Evolutionary conservation across 2,888 invertebrate genomes (phyloP).

Genomic region (Luperina nickerlii): DNA sequence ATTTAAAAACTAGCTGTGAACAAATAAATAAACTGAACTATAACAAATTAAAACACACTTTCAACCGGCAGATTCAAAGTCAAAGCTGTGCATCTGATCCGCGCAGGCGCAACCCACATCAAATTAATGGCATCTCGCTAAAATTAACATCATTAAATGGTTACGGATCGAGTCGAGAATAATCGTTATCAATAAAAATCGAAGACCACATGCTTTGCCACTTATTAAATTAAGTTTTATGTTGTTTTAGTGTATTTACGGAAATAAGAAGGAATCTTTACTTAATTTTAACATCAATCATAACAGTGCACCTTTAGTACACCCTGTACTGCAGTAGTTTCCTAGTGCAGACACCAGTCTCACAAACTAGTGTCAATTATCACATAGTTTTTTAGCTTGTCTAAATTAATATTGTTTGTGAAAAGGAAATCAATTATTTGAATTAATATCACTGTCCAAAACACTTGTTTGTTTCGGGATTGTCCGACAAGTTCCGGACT

Average conservation of each 20-base stretch:
- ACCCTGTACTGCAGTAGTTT: no score
- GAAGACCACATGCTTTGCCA: conserved; percentile 53
- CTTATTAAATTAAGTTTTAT: conserved; percentile 45
- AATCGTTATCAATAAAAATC: conserved; percentile 55
- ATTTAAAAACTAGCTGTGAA: not conserved
- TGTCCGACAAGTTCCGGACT: not conserved
- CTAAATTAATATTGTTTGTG: no score
- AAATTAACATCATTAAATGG: conserved; percentile 64
- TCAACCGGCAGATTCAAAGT: conserved; percentile 29
- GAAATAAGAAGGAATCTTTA: not conserved
- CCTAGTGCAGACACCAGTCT: no score
- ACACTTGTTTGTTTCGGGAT: not conserved
- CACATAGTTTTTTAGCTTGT: no score
- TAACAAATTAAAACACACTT: conserved; percentile 38
- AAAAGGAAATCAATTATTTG: no score
- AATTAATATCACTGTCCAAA: not conserved
- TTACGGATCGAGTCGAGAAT: conserved; percentile 47
- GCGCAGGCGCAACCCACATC: conserved; percentile 52
- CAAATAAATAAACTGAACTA: conserved; percentile 17
- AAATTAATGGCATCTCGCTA: conserved; percentile 56
- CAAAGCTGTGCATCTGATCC: conserved; percentile 27
- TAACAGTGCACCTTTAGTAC: no score
- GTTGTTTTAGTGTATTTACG: conserved; percentile 16
- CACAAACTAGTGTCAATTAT: no score
- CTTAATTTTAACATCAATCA: not conserved